Base-by-base conservation (phyloP, 1,140 invertebrate species). In the Lysiphlebus fabarum region DNA sequence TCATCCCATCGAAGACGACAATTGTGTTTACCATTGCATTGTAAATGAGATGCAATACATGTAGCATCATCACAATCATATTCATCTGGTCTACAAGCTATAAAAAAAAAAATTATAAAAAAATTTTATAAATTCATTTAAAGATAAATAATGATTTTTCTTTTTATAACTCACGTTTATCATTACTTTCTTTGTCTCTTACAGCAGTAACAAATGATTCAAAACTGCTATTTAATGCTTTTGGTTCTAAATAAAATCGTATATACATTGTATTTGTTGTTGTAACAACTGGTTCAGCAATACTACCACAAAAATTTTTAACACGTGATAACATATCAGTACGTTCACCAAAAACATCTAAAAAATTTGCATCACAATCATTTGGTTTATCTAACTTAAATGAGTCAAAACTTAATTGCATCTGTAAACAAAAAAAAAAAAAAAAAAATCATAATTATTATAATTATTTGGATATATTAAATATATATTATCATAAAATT, bases 1-100 rank as follows among this genome's bases (percentile, higher is more conserved):
- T 95, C 92, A 71, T 96, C 93, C 78, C 88, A 90, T 48, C 89
- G 85, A 68, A 91, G 87, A 63, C 91, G 84, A 73, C 93, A 96
- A 71, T 95, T 92, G 53, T 84, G 81, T 44, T 82, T 77, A 0
- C 76, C 72, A 72, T 95, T 91, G 70, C 93, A 96, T 58, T 76
- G 77, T n/a, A 95, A 79, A 0, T 77, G 68, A 0, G 64, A 66
- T 10, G 84, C 82, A 53, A 95, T 95, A 75, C 93, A 96, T 0
- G 87, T 90, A 37, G 85, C 85, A 70, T 95, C 92, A 70, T 92
- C 89, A 70, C 91, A 93, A 76, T 93, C 89, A 71, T 87, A 92
- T 68, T 92, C 88, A 12, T 85, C 78, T 0, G 79, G 81, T 0
- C 62, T 67, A 59, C 83, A 86, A 9, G 75, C 80, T 77, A 65